Evolutionary conservation across 2,797 vertebrate species (phyloP), one percentile per base, ranked within the genome.

Genomic region (Argyrosomus regius): DNA sequence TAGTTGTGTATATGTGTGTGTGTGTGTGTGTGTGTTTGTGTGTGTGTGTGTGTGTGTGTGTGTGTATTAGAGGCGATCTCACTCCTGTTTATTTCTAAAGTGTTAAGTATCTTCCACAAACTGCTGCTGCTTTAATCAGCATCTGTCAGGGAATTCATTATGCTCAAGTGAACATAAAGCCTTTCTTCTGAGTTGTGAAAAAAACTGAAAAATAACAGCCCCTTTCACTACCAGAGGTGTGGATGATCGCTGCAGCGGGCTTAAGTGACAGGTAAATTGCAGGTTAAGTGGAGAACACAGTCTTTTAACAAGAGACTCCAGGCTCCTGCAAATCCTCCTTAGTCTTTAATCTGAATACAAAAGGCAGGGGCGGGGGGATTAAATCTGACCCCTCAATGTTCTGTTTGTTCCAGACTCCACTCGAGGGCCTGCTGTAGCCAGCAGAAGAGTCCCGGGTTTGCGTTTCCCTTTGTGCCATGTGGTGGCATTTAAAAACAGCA

Each of bases 301-400:
- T 94, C 96, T 95, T 95, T 97, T 96, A 97, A 95, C 95, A 95
- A 95, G 95, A 94, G 94, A 96, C 95, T 95, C 90, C 92, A 91
- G 92, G 96, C 95, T 96, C 94, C 95, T 94, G 94, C 94, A 97
- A 97, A 98, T 97, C 96, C 96, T 95, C 95, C 95, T 96, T 95
- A 96, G 95, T 96, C 96, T 97, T 95, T 97, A 97, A 97, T 97
- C 97, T 97, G 95, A 96, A 97, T 96, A 97, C 96, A 97, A 97
- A 97, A 96, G 96, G 85, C 91, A 90, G 92, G 95, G 95, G 95
- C 85, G 86, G 89, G 92, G 91, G 96, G 96, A 96, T 97, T 97
- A 97, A 97, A 97, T 97, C 92, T 96, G 96, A 97, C 96, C 97
- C 94, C 92, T 84, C 59, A 96, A 96, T 96, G 92, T 93, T 94